phyloP scores from a whole-genome alignment of 2,113 vertebrate species.

The Fulmarus glacialis region DNA sequence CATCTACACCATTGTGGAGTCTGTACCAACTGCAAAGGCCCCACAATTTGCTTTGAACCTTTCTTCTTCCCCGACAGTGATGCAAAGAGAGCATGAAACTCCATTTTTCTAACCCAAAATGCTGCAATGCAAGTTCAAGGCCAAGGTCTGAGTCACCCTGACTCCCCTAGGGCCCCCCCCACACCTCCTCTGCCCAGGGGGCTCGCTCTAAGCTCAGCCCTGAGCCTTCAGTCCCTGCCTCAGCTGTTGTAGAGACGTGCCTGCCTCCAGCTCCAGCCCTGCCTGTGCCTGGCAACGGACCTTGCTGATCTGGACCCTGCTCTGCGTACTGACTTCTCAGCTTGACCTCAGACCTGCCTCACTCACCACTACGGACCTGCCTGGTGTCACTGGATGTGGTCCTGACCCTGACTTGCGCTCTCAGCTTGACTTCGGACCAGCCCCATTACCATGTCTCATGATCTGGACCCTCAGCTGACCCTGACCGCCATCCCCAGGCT shows the following conservation, averaged over 20 bases:
- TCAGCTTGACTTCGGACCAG: neutral
- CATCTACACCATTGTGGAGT: neutral
- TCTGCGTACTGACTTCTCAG: neutral
- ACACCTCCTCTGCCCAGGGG: neutral
- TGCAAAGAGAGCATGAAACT: rapidly evolving
- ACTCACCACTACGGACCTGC: neutral
- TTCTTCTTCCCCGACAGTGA: neutral
- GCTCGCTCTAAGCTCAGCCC: neutral
- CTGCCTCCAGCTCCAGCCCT: neutral
- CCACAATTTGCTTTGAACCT: neutral
- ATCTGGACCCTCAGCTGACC: neutral
- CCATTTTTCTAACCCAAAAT: neutral
- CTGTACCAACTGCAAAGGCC: neutral
- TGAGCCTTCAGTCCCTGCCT: neutral
- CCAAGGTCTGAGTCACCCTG: neutral
- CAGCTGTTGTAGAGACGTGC: neutral
- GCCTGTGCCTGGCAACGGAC: neutral
- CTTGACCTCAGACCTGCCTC: neutral
- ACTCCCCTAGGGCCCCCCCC: too few species aligned
- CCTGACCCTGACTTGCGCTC: neutral
- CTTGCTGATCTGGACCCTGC: neutral
- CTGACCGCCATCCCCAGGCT: rapidly evolving
- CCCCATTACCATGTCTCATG: neutral
- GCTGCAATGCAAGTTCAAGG: neutral
- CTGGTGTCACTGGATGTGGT: neutral